These are phyloP conservation scores for Sakesphorus luctuosus DNA, from an alignment of 2,113 vertebrate species.

Conservation along the genomic window DNA sequence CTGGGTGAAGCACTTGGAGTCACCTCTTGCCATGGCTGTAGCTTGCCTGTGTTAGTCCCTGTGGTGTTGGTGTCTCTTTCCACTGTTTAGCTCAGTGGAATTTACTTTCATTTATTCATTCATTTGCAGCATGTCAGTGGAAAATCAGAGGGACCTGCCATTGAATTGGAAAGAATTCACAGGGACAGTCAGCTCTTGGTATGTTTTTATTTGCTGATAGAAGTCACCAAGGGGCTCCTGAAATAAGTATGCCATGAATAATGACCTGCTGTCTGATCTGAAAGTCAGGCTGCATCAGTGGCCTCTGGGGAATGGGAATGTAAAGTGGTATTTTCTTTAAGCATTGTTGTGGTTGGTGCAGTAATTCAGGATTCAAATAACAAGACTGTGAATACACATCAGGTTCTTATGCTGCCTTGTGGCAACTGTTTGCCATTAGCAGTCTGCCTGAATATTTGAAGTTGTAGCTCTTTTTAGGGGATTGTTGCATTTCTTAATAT, in stretches of 20 bases:
- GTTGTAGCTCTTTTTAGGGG: not conserved
- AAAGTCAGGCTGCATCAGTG: not conserved
- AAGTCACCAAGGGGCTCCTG: not conserved
- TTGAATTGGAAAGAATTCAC: constrained; percentile 68
- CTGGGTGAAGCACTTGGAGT: not conserved
- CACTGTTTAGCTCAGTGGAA: constrained; percentile 70
- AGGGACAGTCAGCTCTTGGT: constrained; percentile 2
- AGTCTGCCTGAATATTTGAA: not conserved
- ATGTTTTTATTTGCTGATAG: constrained; percentile 33
- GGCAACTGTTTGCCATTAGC: not conserved
- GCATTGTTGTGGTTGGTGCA: not conserved
- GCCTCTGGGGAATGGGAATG: not conserved
- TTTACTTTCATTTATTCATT: constrained; percentile 72
- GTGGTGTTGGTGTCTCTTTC: constrained; percentile 53
- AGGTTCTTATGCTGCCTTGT: not conserved
- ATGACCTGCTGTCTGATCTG: not conserved
- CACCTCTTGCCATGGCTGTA: not conserved
- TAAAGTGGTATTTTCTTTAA: not conserved
- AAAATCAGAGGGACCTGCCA: constrained; percentile 61
- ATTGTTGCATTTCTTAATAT: not conserved
- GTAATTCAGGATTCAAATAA: not conserved
- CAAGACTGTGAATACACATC: not conserved
- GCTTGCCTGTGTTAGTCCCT: not conserved
- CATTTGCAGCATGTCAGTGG: constrained; percentile 67
- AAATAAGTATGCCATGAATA: not conserved